Percentiles rank a stretch among this genome's conserved stretches.
Conservation (phyloP, 2,797 vertebrate species). For the Potorous gilbertii region DNA sequence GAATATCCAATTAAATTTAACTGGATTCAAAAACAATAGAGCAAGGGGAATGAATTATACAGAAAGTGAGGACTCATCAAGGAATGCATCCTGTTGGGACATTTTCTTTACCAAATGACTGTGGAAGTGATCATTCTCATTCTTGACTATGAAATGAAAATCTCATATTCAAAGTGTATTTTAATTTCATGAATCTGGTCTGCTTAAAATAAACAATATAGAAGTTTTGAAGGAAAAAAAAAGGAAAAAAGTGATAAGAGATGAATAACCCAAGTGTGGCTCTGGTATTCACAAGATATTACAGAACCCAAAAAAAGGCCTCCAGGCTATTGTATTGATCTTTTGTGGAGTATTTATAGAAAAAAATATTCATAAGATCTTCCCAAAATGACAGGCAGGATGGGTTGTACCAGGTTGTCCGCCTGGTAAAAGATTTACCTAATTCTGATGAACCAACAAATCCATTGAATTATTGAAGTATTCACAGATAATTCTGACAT, state of each 20-base stretch:
- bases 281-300: not conserved
- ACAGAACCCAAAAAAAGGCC: not conserved
- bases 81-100: slow-evolving; percentile 51
- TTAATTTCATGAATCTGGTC: slow-evolving; percentile 83
- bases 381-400: not conserved
- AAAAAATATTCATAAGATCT: not conserved
- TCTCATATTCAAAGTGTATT: slow-evolving; percentile 83
- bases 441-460: not conserved
- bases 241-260: not conserved
- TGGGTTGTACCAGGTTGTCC: not conserved
- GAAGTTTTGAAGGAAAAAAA: slow-evolving; percentile 82
- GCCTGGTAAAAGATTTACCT: not conserved
- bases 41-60: slow-evolving; percentile 49
- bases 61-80: slow-evolving; percentile 17
- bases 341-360: not conserved
- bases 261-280: not conserved
- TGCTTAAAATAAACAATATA: slow-evolving; percentile 84
- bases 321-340: not conserved
- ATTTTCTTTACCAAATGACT: slow-evolving; percentile 76
- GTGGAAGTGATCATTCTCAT: slow-evolving; percentile 84
- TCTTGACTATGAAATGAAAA: slow-evolving; percentile 83
- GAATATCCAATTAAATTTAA: slow-evolving; percentile 16
- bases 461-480: not conserved
- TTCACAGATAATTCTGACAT: not conserved
- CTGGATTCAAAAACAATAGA: slow-evolving; percentile 51